Percentiles rank a stretch among this genome's conserved stretches.
Conservation (phyloP, 2,113 vertebrate genomes). For the Apeltes quadracus region DNA sequence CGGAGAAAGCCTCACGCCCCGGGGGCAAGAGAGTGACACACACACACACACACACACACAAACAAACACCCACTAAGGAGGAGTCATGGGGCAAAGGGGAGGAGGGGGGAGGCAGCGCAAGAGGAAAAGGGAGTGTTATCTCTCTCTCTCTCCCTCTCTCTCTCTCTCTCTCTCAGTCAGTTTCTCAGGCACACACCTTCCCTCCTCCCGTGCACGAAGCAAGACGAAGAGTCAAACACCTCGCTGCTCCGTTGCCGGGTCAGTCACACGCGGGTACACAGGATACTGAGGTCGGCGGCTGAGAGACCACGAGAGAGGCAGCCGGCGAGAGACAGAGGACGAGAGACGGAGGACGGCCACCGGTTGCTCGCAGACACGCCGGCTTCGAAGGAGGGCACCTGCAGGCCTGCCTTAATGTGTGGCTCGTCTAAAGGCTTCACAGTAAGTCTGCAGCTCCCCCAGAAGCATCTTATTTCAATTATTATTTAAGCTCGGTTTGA, state of each 20-base stretch:
- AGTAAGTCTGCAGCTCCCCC: constrained; percentile 66
- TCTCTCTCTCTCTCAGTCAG: constrained; percentile 5
- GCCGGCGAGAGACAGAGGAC: constrained; percentile 21
- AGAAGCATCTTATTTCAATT: neutral
- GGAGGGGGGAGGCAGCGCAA: constrained; percentile 47
- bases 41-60: constrained; percentile 22
- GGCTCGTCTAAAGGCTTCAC: constrained; percentile 75
- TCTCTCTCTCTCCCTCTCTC: constrained; percentile 13
- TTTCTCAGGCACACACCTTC: constrained; percentile 62
- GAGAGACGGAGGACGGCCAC: constrained; percentile 36
- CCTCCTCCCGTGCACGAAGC: constrained; percentile 42
- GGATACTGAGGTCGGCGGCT: constrained; percentile 42
- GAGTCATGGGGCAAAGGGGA: constrained; percentile 64
- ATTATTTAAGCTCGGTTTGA: neutral
- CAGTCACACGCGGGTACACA: constrained; percentile 50
- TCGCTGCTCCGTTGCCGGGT: constrained; percentile 24
- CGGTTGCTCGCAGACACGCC: constrained; percentile 51
- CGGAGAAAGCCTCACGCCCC: constrained; percentile 59
- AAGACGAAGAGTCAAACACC: constrained; percentile 44
- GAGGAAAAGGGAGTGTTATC: constrained; percentile 62
- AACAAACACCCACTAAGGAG: constrained; percentile 57
- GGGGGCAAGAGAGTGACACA: constrained; percentile 54
- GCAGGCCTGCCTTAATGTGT: constrained; percentile 73
- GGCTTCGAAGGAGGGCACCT: constrained; percentile 47
- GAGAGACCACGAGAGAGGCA: constrained; percentile 30